phyloP scores from a whole-genome alignment of 2,797 vertebrate genomes.

The Catamblyrhynchus diadema region DNA sequence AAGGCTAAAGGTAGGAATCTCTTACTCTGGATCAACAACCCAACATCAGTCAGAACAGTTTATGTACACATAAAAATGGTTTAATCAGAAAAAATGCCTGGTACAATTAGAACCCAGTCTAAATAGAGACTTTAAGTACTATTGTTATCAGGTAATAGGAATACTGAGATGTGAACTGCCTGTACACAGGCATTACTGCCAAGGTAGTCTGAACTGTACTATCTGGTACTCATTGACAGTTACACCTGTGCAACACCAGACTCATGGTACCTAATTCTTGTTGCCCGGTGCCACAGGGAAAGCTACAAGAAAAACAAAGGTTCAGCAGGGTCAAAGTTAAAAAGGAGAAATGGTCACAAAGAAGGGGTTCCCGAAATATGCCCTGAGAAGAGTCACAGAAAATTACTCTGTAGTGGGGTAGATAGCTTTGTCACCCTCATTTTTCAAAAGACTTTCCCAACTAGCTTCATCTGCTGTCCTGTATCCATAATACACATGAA shows the following conservation, averaged over 20 bases:
- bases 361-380: background rate
- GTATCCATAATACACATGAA: background rate
- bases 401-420: background rate
- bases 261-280: background rate
- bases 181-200: background rate
- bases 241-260: background rate
- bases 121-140: background rate
- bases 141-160: background rate
- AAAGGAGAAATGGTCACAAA: background rate
- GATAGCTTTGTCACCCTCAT: background rate
- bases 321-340: background rate
- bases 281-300: background rate
- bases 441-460: background rate
- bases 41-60: background rate
- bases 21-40: background rate
- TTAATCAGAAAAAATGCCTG: background rate
- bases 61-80: background rate
- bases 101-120: background rate
- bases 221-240: background rate
- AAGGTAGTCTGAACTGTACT: background rate
- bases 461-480: background rate
- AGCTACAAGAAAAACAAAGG: background rate
- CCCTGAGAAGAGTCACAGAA: background rate
- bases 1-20: background rate
- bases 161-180: background rate